Conservation (phyloP, 23 tunicate species). For the Trididemnum nubilum region DNA sequence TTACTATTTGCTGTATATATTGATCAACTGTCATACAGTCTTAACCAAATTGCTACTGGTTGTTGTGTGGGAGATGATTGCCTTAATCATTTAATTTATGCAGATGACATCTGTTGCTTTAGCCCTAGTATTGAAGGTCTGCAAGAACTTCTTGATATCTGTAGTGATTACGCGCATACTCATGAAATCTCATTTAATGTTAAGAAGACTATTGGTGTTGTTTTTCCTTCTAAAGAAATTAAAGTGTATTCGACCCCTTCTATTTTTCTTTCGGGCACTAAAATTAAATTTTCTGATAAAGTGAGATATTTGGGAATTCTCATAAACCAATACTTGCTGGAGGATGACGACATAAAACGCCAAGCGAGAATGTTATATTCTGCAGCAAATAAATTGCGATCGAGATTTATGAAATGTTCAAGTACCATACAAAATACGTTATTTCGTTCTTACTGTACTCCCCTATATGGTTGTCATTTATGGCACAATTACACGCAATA, state of each 20-base stretch:
- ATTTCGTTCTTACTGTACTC: no score
- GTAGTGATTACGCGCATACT: neutral
- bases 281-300: no score
- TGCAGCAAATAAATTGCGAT: no score
- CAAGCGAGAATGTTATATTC: neutral
- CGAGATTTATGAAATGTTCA: no score
- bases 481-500: no score
- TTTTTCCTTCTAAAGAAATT: neutral
- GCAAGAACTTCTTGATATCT: neutral
- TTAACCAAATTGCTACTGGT: neutral
- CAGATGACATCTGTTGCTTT: conserved; percentile 6
- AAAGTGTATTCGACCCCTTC: neutral
- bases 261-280: neutral
- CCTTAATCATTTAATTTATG: neutral
- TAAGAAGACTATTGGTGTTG: neutral
- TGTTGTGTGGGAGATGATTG: conserved; percentile 7
- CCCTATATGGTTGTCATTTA: no score
- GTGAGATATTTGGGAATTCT: neutral
- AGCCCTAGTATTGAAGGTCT: neutral
- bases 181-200: conserved; percentile 7
- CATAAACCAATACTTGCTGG: neutral
- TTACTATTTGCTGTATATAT: neutral
- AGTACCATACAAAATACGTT: no score
- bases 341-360: neutral
- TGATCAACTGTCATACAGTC: neutral